Evolutionary conservation across 2,888 invertebrate genomes (phyloP), one percentile per base, ranked within the genome.

Genomic region (Caenorhabditis sinica): DNA sequence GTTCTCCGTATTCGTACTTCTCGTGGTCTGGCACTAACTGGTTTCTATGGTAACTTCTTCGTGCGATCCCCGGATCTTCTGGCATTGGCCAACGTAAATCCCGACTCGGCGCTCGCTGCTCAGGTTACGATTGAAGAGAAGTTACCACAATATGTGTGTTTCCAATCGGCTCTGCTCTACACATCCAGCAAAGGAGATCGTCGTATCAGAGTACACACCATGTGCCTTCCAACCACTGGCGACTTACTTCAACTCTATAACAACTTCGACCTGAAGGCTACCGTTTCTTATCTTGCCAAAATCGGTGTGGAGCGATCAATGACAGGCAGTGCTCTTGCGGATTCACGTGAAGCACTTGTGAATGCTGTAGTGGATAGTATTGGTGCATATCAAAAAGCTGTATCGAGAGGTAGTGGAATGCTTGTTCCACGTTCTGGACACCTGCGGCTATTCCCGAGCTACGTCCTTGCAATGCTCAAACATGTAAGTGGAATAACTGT

Each of bases 1-100:
- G 99, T 99, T 28, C 97, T 85, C 15, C 80, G 85, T 43, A 82
- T 85, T 0, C 53, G 85, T 45, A 85, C 81, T 9, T 74, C 80
- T n/a, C 61, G 84, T 13, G 84, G 98, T 20, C 94, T 99, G 79
- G 95, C 96, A 33, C 96, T 99, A 91, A 97, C 98, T 94, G 97
- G 97, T 92, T 99, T 99, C 95, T 98, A 98, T 94, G 99, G 99
- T 53, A 98, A 98, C 94, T 98, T 98, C 95, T 99, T 99, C 94
- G 98, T 99, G 68, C 95, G 99, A 4, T 98, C 98, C 0, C 97
- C 98, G 4, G 98, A 99, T 94, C 94, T 99, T 75, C 94, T 99
- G 79, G 97, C 97, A 15, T 94, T 99, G 90, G 98, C 99, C 51
- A 98, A 98, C 94, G 96, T 98, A 82, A 98, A 97, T 93, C 98